Evolutionary conservation across 1,140 invertebrate genomes (phyloP).

Genomic region (Ruditapes philippinarum): DNA sequence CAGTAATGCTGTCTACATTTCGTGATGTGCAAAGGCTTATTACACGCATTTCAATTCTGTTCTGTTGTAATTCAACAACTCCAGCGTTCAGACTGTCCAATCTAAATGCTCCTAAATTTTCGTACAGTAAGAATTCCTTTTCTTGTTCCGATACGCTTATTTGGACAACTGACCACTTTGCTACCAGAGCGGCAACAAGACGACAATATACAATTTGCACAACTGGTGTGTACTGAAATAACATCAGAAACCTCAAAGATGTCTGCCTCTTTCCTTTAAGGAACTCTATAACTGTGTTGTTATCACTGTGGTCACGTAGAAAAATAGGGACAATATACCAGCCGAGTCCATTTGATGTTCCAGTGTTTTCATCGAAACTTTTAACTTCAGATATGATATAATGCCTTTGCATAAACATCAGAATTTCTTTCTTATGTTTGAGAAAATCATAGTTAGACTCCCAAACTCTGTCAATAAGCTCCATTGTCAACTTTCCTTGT

Average conservation of each 20-base stretch:
- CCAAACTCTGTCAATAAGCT: background rate
- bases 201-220: background rate
- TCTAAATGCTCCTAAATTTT: background rate
- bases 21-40: background rate
- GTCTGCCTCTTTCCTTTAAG: background rate
- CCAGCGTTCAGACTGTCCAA: background rate
- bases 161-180: background rate
- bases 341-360: background rate
- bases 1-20: background rate
- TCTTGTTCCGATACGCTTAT: no score
- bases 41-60: background rate
- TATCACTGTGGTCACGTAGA: background rate
- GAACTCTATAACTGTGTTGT: background rate
- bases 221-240: background rate
- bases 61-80: background rate
- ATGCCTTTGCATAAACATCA: background rate
- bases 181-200: background rate
- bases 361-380: background rate
- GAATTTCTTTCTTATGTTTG: background rate
- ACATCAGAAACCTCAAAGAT: background rate
- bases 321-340: background rate
- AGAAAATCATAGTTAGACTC: background rate
- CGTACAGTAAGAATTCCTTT: background rate
- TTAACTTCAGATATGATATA: background rate
- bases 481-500: background rate